phyloP scores from a whole-genome alignment of 2,888 invertebrate species.

The Drosophila subsilvestris region DNA sequence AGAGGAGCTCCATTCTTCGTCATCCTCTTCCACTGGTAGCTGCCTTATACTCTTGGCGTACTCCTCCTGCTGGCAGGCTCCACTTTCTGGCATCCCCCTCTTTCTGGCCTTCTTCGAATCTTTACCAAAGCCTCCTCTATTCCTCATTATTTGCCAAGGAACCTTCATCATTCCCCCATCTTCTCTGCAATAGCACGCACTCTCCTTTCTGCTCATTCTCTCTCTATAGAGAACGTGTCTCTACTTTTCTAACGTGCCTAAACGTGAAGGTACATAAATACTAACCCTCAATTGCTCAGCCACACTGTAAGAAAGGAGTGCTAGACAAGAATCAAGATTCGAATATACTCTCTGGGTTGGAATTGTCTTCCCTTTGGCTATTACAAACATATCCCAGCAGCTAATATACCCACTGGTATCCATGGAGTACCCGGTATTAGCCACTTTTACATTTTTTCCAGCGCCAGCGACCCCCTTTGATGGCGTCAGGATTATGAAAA shows the following conservation, averaged over 20 bases:
- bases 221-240: neutral
- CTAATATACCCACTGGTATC: neutral
- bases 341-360: neutral
- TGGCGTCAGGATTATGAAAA: slow-evolving; percentile 68
- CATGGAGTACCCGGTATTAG: neutral
- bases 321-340: neutral
- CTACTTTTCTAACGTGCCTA: slow-evolving; percentile 4
- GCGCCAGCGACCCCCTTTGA: slow-evolving; percentile 41
- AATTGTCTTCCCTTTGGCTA: neutral
- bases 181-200: slow-evolving; percentile 4
- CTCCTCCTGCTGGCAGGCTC: neutral
- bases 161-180: neutral
- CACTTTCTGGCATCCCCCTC: neutral
- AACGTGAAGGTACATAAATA: neutral
- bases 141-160: neutral
- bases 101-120: too few relatives aligned
- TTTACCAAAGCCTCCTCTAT: neutral
- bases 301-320: neutral
- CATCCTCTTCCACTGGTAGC: slow-evolving; percentile 2
- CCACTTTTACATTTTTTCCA: neutral
- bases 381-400: neutral
- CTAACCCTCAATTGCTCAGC: neutral
- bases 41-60: neutral
- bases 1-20: slow-evolving; percentile 26
- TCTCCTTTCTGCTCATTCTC: neutral